These are phyloP conservation scores for Myotis pilosus DNA, from an alignment of 2,797 vertebrate genomes.

Conservation along the genomic window DNA sequence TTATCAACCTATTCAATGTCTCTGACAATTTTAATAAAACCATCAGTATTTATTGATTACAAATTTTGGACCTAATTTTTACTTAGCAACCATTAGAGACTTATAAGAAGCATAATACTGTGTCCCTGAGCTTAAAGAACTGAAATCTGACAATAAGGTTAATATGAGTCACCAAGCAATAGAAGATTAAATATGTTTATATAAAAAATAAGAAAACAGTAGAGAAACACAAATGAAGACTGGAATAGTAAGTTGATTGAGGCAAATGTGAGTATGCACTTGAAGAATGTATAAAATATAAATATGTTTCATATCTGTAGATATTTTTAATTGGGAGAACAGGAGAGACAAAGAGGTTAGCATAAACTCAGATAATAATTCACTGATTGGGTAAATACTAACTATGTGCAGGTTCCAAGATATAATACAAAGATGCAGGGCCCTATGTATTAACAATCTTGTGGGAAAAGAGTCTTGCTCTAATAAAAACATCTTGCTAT, in stretches of 20 bases:
- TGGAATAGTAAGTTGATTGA: not conserved
- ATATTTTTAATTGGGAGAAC: not conserved
- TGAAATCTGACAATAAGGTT: not conserved
- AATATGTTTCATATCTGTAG: not conserved
- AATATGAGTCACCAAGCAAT: not conserved
- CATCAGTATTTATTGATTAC: not conserved
- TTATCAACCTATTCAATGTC: not conserved
- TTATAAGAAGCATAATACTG: not conserved
- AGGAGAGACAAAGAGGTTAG: not conserved
- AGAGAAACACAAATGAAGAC: not conserved
- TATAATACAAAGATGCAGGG: not conserved
- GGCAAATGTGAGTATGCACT: not conserved
- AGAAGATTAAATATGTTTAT: not conserved
- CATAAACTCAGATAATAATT: not conserved
- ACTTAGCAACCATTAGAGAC: not conserved
- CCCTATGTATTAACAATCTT: not conserved
- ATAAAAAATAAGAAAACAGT: not conserved
- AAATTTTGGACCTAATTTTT: not conserved
- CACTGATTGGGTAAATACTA: not conserved
- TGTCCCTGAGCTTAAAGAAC: not conserved
- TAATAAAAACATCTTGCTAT: not conserved
- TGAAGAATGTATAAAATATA: not conserved
- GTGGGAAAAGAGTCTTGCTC: not conserved
- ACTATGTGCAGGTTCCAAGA: not conserved
- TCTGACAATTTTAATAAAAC: conserved; percentile 24